A percentile compares a stretch with the other conserved stretches of the same genome.
phyloP scores from a whole-genome alignment of 1,140 invertebrate species.

The Cherax destructor region DNA sequence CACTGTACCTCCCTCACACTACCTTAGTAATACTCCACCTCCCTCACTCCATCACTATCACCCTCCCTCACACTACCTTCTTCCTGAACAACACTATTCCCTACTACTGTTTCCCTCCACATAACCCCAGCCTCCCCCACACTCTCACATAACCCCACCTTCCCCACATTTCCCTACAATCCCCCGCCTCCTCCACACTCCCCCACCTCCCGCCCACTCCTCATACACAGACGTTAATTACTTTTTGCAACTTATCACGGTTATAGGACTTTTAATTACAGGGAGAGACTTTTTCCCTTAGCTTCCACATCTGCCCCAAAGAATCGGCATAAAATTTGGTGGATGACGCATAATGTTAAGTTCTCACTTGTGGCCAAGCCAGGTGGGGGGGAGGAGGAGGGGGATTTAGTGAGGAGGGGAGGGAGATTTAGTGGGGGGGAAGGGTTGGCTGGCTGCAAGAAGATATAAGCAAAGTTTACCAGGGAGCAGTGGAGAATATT shows the following conservation, averaged over 20 bases:
- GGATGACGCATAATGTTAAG: slow-evolving; percentile 14
- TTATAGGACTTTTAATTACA: slow-evolving; percentile 56
- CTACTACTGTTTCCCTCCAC: neutral
- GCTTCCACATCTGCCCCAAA: slow-evolving; percentile 33
- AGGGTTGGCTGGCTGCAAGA: neutral
- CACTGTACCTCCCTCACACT: neutral
- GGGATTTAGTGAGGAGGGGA: neutral
- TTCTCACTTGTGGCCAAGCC: neutral
- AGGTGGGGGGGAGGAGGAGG: neutral
- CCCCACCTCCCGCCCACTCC: neutral
- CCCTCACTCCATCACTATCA: neutral
- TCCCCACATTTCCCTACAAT: neutral
- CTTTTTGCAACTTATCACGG: slow-evolving; percentile 57
- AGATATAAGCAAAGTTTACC: neutral
- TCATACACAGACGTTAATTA: slow-evolving; percentile 57
- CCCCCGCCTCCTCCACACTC: neutral
- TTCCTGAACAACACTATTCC: neutral
- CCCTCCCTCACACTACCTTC: neutral
- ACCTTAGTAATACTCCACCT: neutral
- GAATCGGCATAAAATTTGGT: slow-evolving; percentile 34
- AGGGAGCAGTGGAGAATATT: too few species aligned
- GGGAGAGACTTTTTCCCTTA: slow-evolving; percentile 14
- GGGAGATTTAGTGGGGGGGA: neutral
- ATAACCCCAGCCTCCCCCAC: neutral
- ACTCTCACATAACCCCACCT: neutral